phyloP scores from a whole-genome alignment of 2,113 vertebrate species.

The Percopsis transmontana region DNA sequence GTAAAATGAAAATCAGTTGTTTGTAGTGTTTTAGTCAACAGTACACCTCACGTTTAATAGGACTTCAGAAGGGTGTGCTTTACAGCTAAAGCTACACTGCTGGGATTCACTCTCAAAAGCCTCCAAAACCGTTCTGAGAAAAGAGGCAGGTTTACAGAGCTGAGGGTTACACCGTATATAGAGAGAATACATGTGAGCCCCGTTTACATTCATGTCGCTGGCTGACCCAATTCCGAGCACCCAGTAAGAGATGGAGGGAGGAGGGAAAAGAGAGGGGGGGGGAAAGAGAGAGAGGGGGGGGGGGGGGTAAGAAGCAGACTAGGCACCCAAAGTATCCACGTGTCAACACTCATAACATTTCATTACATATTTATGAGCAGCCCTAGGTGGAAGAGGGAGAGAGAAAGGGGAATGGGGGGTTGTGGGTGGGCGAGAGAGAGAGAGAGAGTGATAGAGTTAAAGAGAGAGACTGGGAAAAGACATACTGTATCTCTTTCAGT shows the following conservation, averaged over 20 bases:
- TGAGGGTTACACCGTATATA: conserved; percentile 26
- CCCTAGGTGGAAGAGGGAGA: conserved; percentile 14
- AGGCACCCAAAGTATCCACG: conserved; percentile 40
- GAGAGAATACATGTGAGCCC: conserved; percentile 21
- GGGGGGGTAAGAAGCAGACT: conserved; percentile 37
- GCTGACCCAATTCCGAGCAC: conserved; percentile 59
- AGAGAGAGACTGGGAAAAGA: not conserved
- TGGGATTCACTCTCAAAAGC: conserved; percentile 7
- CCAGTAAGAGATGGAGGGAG: conserved; percentile 1
- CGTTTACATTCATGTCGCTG: conserved; percentile 43
- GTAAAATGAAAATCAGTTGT: conserved; percentile 44
- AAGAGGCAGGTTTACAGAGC: conserved; percentile 27
- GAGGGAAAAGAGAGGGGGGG: conserved; percentile 8
- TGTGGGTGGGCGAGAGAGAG: not conserved
- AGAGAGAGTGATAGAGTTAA: not conserved
- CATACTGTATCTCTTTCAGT: not conserved
- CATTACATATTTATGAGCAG: conserved; percentile 66
- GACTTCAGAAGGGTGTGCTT: conserved; percentile 40
- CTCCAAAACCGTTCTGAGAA: conserved; percentile 15
- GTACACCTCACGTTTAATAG: conserved; percentile 14
- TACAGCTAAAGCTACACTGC: conserved; percentile 37
- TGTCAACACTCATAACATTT: conserved; percentile 62
- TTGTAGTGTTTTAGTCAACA: conserved; percentile 27
- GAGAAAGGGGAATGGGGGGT: not conserved
- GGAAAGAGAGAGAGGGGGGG: conserved; percentile 36